phyloP scores from a whole-genome alignment of 2,888 invertebrate genomes.

The Penaeus monodon region DNA sequence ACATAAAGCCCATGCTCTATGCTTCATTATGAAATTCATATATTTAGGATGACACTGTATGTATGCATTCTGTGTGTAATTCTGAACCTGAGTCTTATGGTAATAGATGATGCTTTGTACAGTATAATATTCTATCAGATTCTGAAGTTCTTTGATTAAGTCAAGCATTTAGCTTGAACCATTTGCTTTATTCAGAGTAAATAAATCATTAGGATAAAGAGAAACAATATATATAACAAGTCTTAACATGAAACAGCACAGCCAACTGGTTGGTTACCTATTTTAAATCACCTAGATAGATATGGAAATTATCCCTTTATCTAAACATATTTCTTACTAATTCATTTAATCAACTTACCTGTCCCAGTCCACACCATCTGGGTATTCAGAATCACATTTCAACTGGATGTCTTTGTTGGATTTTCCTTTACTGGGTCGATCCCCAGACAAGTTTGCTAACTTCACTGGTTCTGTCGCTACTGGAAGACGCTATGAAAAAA shows the following conservation, averaged over 20 bases:
- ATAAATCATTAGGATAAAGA: too few species aligned
- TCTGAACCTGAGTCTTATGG: too few species aligned
- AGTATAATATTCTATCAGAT: too few species aligned
- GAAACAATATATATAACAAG: too few species aligned
- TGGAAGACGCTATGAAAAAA: slow-evolving; percentile 73
- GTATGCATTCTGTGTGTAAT: too few species aligned
- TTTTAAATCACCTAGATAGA: background rate
- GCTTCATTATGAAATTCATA: background rate
- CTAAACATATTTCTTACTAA: slow-evolving; percentile 22
- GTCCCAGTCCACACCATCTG: slow-evolving; percentile 88
- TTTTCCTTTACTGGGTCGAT: slow-evolving; percentile 82
- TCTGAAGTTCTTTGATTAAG: too few species aligned
- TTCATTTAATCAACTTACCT: slow-evolving; percentile 70
- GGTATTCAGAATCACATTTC: slow-evolving; percentile 86
- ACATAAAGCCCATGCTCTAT: background rate
- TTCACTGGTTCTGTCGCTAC: slow-evolving; percentile 87
- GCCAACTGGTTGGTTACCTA: too few species aligned
- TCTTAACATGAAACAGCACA: too few species aligned
- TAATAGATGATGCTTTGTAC: too few species aligned
- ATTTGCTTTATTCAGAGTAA: too few species aligned
- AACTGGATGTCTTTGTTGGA: slow-evolving; percentile 82
- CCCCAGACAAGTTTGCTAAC: slow-evolving; percentile 86
- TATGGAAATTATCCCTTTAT: background rate
- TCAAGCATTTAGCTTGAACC: too few species aligned
- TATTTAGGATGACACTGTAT: too few species aligned